Percentiles rank a stretch among this genome's conserved stretches.
phyloP scores from a whole-genome alignment of 2,888 invertebrate species.

The Cryptocephalus moraei region DNA sequence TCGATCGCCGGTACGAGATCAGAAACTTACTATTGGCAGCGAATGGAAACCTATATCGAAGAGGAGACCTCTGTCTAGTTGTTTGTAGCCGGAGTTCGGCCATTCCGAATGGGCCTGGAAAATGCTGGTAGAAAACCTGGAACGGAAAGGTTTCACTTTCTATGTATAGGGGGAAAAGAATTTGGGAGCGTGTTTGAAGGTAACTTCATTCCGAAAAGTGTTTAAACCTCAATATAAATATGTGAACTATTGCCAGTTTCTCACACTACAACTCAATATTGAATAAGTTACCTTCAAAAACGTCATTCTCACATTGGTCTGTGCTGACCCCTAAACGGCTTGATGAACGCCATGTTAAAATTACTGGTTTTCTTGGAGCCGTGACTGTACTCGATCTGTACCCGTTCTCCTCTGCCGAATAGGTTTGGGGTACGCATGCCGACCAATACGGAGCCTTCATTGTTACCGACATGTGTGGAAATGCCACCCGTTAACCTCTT shows the following conservation, averaged over 20 bases:
- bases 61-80: slow-evolving; percentile 66
- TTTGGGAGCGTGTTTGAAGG: too few species aligned
- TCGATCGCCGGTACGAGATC: neutral
- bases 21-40: slow-evolving; percentile 42
- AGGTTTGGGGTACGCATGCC: slow-evolving; percentile 73
- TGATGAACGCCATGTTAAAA: slow-evolving; percentile 67
- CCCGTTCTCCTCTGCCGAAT: slow-evolving; percentile 75
- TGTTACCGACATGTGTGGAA: slow-evolving; percentile 81
- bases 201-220: too few species aligned
- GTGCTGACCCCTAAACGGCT: slow-evolving; percentile 68
- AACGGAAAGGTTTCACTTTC: slow-evolving; percentile 10
- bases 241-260: too few species aligned
- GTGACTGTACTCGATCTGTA: slow-evolving; percentile 75
- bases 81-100: slow-evolving; percentile 74
- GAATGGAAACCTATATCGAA: slow-evolving; percentile 66
- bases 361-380: slow-evolving; percentile 76
- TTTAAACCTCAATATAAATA: too few species aligned
- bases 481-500: slow-evolving; percentile 75
- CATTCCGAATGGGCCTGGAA: slow-evolving; percentile 70
- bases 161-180: too few species aligned
- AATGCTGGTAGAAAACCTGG: slow-evolving; percentile 58
- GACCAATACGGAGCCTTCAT: slow-evolving; percentile 76
- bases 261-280: too few species aligned
- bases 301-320: slow-evolving; percentile 49
- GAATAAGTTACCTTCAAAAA: neutral